Evolutionary conservation across 2,113 vertebrate genomes (phyloP).

Genomic region (Columbina picui): DNA sequence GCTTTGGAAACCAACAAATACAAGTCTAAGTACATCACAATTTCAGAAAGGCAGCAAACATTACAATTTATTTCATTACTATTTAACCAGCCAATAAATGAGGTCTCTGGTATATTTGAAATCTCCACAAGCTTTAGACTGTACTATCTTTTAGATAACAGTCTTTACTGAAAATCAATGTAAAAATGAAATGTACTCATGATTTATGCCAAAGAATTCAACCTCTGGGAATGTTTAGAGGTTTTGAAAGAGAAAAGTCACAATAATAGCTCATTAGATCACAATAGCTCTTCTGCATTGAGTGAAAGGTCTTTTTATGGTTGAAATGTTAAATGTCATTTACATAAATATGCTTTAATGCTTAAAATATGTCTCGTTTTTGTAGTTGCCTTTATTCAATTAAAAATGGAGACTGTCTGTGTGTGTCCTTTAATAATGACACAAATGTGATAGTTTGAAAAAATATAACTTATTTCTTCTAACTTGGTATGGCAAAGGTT

Average conservation of each 20-base stretch:
- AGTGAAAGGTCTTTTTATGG: background rate
- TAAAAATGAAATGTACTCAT: background rate
- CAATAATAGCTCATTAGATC: background rate
- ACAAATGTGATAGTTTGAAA: background rate
- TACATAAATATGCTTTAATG: background rate
- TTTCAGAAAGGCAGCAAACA: background rate
- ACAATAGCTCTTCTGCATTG: background rate
- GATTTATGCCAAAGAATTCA: background rate
- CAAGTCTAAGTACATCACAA: background rate
- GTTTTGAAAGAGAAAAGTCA: background rate
- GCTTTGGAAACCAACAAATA: background rate
- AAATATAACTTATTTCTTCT: background rate
- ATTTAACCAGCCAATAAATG: background rate
- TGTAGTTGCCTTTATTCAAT: background rate
- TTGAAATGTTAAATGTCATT: background rate
- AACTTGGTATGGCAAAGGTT: background rate
- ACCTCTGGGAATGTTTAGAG: background rate
- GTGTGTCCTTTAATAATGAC: background rate
- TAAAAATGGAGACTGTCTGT: background rate
- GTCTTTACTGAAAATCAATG: background rate
- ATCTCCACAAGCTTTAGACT: background rate
- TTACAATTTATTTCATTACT: background rate
- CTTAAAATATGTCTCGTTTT: background rate
- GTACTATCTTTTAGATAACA: background rate
- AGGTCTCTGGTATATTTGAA: background rate